A percentile compares a stretch with the other conserved stretches of the same genome.
phyloP scores from a whole-genome alignment of 2,888 invertebrate species.

The Falcaria lacertinaria region DNA sequence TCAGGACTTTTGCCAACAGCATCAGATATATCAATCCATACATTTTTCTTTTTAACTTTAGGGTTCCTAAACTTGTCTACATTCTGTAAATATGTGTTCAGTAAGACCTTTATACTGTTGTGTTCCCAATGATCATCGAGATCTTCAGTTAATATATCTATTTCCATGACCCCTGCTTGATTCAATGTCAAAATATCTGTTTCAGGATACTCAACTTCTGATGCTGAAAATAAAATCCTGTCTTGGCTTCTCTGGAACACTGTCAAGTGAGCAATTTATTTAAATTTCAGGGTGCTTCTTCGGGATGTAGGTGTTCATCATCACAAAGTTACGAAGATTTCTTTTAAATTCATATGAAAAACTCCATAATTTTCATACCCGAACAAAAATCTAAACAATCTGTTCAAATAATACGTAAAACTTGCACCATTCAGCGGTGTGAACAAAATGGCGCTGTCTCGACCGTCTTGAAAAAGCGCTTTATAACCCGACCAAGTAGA shows the following conservation, averaged over 20 bases:
- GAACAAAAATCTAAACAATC: conserved; percentile 4
- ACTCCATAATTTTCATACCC: too few relatives aligned
- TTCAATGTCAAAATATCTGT: conserved; percentile 50
- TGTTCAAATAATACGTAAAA: conserved; percentile 24
- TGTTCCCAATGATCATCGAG: conserved; percentile 66
- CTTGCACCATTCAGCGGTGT: conserved; percentile 70
- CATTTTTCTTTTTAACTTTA: conserved; percentile 67
- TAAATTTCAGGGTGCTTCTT: too few relatives aligned
- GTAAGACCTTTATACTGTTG: conserved; percentile 46
- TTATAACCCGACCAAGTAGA: conserved; percentile 46
- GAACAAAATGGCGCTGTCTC: conserved; percentile 74
- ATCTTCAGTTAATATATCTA: conserved; percentile 51
- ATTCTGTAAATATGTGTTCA: conserved; percentile 59
- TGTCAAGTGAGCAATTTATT: too few relatives aligned
- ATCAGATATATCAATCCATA: conserved; percentile 61
- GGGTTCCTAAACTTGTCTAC: conserved; percentile 64
- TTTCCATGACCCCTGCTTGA: conserved; percentile 45
- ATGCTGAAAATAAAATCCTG: conserved; percentile 42
- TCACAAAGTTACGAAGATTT: too few relatives aligned
- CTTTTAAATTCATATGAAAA: too few relatives aligned
- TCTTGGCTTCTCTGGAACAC: conserved; percentile 12
- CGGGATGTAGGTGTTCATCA: too few relatives aligned
- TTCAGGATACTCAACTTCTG: conserved; percentile 51
- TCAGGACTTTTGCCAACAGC: conserved; percentile 61
- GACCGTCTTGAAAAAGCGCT: conserved; percentile 63